Evolutionary conservation across 2,888 invertebrate species (phyloP).

Genomic region (Autographa gamma): DNA sequence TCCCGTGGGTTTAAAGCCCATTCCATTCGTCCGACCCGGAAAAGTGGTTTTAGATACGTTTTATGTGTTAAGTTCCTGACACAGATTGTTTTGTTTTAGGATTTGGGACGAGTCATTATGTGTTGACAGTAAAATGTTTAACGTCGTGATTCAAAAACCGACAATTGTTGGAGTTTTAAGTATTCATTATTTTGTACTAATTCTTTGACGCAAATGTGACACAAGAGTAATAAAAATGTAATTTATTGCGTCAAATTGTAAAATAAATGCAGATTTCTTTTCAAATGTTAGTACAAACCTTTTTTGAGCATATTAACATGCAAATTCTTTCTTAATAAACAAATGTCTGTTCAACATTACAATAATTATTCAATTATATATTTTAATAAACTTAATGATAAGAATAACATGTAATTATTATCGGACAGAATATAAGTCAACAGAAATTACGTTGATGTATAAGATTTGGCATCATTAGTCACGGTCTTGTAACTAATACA

Average conservation of each 20-base stretch:
- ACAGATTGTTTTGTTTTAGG: conserved; percentile 35
- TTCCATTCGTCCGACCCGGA: conserved; percentile 37
- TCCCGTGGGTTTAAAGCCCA: conserved; percentile 31
- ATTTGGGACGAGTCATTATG: conserved; percentile 22
- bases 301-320: no score
- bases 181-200: background rate
- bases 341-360: no score
- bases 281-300: no score
- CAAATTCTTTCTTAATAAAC: no score
- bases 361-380: no score
- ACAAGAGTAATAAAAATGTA: no score
- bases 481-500: conserved; percentile 28
- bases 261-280: no score
- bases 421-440: conserved; percentile 17
- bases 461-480: conserved; percentile 44
- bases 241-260: no score
- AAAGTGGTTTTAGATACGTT: conserved; percentile 41
- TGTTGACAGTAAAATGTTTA: conserved; percentile 11
- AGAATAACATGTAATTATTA: no score
- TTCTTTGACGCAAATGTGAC: background rate
- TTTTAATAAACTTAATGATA: no score
- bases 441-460: conserved; percentile 48
- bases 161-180: background rate
- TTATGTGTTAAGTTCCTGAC: conserved; percentile 39
- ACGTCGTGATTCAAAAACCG: background rate